These are phyloP conservation scores for Rhopilema esculentum DNA, from an alignment of 30 jellyfish, hydroid and myxozoan species.

Conservation along the genomic window DNA sequence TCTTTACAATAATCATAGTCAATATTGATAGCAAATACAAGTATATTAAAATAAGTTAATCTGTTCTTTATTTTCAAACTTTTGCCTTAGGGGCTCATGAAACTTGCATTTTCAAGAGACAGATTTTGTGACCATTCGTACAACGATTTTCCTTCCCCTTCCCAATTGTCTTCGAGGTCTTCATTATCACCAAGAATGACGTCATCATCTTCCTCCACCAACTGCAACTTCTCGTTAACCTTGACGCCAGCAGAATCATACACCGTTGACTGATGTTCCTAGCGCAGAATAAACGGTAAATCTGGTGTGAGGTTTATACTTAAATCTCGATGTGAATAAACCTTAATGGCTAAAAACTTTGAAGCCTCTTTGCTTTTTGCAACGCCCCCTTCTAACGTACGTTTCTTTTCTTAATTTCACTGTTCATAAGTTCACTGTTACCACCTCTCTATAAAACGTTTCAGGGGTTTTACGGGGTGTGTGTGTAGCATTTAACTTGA, in stretches of 20 bases:
- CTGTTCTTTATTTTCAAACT: neutral
- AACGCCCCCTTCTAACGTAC: no score
- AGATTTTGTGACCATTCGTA: slow-evolving; percentile 88
- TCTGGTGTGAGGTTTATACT: no score
- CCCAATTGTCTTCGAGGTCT: slow-evolving; percentile 80
- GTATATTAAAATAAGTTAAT: no score
- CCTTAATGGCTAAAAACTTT: no score
- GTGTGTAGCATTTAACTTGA: no score
- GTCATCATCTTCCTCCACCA: neutral
- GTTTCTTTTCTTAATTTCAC: no score
- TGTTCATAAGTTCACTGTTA: no score
- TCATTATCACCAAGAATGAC: slow-evolving; percentile 17
- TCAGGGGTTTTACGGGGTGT: no score
- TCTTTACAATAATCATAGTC: neutral
- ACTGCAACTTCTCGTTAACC: neutral
- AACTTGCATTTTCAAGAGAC: slow-evolving; percentile 57
- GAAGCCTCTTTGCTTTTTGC: no score
- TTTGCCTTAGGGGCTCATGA: neutral
- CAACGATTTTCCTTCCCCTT: slow-evolving; percentile 76
- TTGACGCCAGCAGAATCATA: neutral
- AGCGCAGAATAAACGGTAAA: no score
- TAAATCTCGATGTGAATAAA: no score
- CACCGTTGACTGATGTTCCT: neutral
- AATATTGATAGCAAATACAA: neutral
- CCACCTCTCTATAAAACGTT: no score